Evolutionary conservation across 1,140 invertebrate genomes (phyloP).

Genomic region (Zaprionus capensis): DNA sequence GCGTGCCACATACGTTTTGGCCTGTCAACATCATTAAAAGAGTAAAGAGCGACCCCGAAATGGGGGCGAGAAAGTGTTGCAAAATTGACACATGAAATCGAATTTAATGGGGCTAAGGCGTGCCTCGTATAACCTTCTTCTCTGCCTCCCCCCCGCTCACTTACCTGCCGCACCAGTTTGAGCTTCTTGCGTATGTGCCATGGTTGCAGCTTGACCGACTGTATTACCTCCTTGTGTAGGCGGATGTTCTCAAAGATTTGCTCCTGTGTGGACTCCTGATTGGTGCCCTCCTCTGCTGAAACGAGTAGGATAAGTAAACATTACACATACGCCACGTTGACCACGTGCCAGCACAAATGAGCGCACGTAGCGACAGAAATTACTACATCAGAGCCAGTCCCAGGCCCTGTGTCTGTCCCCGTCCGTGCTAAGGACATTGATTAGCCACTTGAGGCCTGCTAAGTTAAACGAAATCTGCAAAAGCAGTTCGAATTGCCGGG

Average conservation of each 20-base stretch:
- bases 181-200: constrained; percentile 95
- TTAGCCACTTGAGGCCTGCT: constrained; percentile 52
- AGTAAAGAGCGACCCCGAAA: constrained; percentile 16
- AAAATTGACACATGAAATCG: constrained; percentile 67
- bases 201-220: constrained; percentile 94
- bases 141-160: constrained; percentile 85
- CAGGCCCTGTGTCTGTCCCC: background rate
- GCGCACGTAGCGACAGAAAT: constrained; percentile 69
- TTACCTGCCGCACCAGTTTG: constrained; percentile 90
- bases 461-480: constrained; percentile 57
- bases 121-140: constrained; percentile 84
- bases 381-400: constrained; percentile 49
- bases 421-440: constrained; percentile 5
- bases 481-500: constrained; percentile 40
- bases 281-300: constrained; percentile 88
- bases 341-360: constrained; percentile 54
- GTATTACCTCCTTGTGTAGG: constrained; percentile 96
- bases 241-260: constrained; percentile 96
- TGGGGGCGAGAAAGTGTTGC: constrained; percentile 13
- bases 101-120: constrained; percentile 64
- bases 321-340: constrained; percentile 68
- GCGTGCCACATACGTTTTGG: constrained; percentile 93
- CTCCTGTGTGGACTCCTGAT: constrained; percentile 89
- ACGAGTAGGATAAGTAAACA: constrained; percentile 39
- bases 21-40: constrained; percentile 85